Conservation (phyloP, 2,888 invertebrate genomes). For the Polymixis flavicincta region DNA sequence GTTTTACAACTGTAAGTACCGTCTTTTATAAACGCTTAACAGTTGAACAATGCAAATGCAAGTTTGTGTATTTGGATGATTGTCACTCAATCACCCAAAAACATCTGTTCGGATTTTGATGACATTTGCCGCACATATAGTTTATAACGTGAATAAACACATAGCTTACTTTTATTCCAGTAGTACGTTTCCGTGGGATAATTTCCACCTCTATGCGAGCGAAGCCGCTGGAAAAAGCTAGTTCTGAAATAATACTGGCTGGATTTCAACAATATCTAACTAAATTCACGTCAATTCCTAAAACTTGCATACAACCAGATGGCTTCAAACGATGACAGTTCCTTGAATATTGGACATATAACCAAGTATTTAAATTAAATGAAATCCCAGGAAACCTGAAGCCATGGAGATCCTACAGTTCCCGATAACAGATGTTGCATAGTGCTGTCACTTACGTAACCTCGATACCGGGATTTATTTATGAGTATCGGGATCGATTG, state of each 20-base stretch:
- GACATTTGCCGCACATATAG: no score
- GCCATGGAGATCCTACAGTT: conserved; percentile 18
- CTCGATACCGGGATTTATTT: conserved; percentile 56
- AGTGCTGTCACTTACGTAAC: conserved; percentile 55
- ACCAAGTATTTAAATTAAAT: conserved; percentile 43
- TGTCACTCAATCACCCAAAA: no score
- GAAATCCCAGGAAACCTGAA: conserved; percentile 43
- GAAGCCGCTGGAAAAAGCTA: no score
- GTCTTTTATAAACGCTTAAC: neutral
- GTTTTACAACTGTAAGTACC: neutral
- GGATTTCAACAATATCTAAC: conserved; percentile 7
- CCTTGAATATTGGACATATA: conserved; percentile 24
- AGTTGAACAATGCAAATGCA: neutral
- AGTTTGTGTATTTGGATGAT: no score
- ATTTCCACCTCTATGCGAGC: no score
- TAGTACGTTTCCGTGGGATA: no score
- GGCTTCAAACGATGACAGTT: conserved; percentile 34
- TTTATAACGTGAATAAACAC: no score
- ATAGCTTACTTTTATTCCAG: no score
- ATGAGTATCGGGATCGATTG: conserved; percentile 34
- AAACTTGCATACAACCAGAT: conserved; percentile 19
- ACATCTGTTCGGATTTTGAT: no score
- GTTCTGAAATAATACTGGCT: neutral
- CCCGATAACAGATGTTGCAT: conserved; percentile 52
- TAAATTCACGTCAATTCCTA: conserved; percentile 12